Base-by-base conservation (phyloP, 2,888 invertebrate genomes). In the Ditula angustiorana region DNA sequence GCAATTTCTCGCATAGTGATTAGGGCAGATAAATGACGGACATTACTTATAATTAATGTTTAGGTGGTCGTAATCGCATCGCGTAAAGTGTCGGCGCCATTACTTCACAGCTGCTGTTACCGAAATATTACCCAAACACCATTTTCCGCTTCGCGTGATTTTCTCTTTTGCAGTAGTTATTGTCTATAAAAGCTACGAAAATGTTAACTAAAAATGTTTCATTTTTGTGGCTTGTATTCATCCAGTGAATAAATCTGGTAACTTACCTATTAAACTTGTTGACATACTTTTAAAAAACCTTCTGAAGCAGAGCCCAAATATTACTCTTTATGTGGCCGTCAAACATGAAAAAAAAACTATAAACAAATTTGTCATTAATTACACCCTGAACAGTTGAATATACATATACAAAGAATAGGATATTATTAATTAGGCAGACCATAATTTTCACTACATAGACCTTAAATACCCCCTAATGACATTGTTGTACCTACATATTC, bases 31-130 rank as follows among this genome's bases (percentile, higher is more conserved):
- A 92, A 91, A 92, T 90, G 90, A 90, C 88, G 86, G 91, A 88
- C 90, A 92, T 92, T 91, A 92, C 86, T 88, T 87, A 91, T 92
- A 92, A 92, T 92, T 91, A 92, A 92, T 92, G 92, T 92, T 92
- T 92, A 92, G 92, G 90, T 90, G 90, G 88, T 87, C 92, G 91
- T 92, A 91, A 92, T 92, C 89, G 86, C 88, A 90, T 90, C 89
- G 90, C 89, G 90, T 85, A 90, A 91, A 92, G 90, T 91, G 91
- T 88, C 89, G 88, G 85, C 89, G 88, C 92, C 91, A 92, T 92
- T 89, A 90, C 90, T 83, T 80, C 85, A 80, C 91, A 91, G 91
- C 92, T 91, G 92, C 87, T 86, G 90, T 87, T 85, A 85, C 85
- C 82, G 86, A 88, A 88, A 90, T 92, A 92, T 91, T 91, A 88